phyloP scores from a whole-genome alignment of 1,140 invertebrate species.

The Campodea augens region DNA sequence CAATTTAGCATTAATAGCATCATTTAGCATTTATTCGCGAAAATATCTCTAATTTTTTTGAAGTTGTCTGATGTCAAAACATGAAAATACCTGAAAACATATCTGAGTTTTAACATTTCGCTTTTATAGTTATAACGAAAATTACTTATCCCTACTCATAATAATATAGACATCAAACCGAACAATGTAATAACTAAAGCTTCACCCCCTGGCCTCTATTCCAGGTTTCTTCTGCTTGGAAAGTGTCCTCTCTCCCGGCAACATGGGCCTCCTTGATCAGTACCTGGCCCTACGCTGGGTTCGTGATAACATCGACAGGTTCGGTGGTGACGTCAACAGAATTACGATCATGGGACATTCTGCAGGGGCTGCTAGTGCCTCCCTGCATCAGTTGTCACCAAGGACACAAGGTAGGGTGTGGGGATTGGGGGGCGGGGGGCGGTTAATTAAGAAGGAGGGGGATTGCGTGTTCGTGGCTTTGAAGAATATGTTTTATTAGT shows the following conservation, averaged over 20 bases:
- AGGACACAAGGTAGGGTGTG: constrained; percentile 32
- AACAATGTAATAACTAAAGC: not conserved
- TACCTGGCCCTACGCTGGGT: constrained; percentile 49
- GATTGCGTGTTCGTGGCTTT: constrained; percentile 7
- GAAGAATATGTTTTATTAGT: no score
- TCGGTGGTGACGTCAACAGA: constrained; percentile 45
- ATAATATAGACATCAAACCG: not conserved
- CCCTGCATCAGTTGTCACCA: constrained; percentile 37
- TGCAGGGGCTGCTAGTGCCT: constrained; percentile 36
- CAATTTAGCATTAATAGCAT: no score
- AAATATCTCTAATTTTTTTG: no score
- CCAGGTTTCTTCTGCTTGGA: constrained; percentile 44
- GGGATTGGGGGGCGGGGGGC: no score
- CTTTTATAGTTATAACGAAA: no score
- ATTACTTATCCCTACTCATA: not conserved
- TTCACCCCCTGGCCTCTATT: not conserved
- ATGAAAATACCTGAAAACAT: no score
- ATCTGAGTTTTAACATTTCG: no score
- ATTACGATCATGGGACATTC: constrained; percentile 51
- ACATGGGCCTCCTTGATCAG: constrained; percentile 50
- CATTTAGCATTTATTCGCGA: no score
- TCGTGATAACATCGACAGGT: constrained; percentile 41
- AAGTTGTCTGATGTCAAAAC: no score
- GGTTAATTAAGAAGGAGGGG: no score
- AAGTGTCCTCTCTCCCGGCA: constrained; percentile 35